phyloP scores from a whole-genome alignment of 2,113 vertebrate genomes.

The Clarias macrocephalus region DNA sequence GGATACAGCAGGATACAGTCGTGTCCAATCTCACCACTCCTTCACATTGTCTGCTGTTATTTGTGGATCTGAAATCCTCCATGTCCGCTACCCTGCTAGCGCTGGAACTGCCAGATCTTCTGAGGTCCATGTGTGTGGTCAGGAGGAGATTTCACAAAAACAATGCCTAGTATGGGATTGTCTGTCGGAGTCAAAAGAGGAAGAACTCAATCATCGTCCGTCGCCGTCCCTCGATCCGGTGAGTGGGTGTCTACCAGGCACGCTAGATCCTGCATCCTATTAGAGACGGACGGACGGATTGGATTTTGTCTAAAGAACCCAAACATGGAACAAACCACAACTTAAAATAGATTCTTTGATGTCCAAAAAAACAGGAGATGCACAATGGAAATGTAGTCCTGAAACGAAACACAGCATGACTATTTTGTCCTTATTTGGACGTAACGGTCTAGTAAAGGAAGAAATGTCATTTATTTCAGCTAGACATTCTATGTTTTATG shows the following conservation, averaged over 20 bases:
- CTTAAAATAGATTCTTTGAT: constrained; percentile 20
- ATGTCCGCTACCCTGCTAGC: constrained; percentile 4
- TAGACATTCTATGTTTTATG: not conserved
- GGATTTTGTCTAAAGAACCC: constrained; percentile 21
- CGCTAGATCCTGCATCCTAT: constrained; percentile 51
- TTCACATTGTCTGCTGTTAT: constrained; percentile 11
- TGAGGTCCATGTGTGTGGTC: constrained; percentile 44
- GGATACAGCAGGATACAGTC: not conserved
- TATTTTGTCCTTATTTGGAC: constrained; percentile 9
- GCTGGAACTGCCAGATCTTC: constrained; percentile 23
- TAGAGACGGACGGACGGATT: constrained; percentile 31
- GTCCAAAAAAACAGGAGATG: constrained; percentile 43
- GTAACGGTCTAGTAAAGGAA: not conserved
- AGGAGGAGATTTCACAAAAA: constrained; percentile 24
- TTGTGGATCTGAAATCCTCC: constrained; percentile 3
- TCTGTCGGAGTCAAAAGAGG: constrained; percentile 35
- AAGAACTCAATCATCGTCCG: constrained; percentile 40
- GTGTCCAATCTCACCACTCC: constrained; percentile 21
- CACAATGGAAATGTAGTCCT: not conserved
- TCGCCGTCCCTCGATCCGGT: constrained; percentile 46
- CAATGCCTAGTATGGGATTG: constrained; percentile 17
- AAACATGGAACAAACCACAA: constrained; percentile 11
- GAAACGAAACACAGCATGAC: constrained; percentile 19
- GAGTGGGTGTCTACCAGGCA: constrained; percentile 51
- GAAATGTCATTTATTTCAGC: not conserved